These are phyloP conservation scores for Hybos culiciformis DNA, from an alignment of 2,888 invertebrate species.

Conservation along the genomic window DNA sequence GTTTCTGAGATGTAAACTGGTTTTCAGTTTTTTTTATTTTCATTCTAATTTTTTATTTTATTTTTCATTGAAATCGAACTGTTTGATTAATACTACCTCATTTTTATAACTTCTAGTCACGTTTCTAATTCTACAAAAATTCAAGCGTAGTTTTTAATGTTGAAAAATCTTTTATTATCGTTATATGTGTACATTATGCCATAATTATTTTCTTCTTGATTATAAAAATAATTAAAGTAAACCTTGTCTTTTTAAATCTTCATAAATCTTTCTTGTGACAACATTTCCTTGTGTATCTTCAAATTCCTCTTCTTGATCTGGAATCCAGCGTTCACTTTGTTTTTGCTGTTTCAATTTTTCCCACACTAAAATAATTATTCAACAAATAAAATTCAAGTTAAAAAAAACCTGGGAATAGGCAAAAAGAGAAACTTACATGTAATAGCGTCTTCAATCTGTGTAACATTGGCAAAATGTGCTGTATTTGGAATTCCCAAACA, in stretches of 20 bases:
- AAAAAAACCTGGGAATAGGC: neutral
- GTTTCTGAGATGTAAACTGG: too few relatives aligned
- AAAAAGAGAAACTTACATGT: slow-evolving; percentile 47
- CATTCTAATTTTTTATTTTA: too few relatives aligned
- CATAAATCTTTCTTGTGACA: slow-evolving; percentile 94
- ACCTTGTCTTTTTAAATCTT: slow-evolving; percentile 97
- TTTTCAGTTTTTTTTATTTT: too few relatives aligned
- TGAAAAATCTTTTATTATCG: too few relatives aligned
- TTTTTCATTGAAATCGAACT: too few relatives aligned
- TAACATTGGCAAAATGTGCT: slow-evolving; percentile 99
- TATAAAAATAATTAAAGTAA: slow-evolving; percentile 55
- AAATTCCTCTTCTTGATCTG: slow-evolving; percentile 95
- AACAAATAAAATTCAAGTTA: too few relatives aligned
- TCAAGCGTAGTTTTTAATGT: too few relatives aligned
- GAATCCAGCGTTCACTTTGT: slow-evolving; percentile 89
- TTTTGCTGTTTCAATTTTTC: slow-evolving; percentile 93
- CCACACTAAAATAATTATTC: slow-evolving; percentile 76
- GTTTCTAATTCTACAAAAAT: too few relatives aligned
- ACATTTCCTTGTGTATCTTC: slow-evolving; percentile 99
- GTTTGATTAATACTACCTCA: too few relatives aligned
- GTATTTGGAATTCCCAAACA: slow-evolving; percentile 99
- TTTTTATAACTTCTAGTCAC: too few relatives aligned
- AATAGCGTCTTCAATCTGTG: slow-evolving; percentile 94
- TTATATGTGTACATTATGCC: too few relatives aligned
- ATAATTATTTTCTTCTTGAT: too few relatives aligned